Base-by-base conservation (phyloP, 2,797 vertebrate genomes). In the Siniperca obscura region DNA sequence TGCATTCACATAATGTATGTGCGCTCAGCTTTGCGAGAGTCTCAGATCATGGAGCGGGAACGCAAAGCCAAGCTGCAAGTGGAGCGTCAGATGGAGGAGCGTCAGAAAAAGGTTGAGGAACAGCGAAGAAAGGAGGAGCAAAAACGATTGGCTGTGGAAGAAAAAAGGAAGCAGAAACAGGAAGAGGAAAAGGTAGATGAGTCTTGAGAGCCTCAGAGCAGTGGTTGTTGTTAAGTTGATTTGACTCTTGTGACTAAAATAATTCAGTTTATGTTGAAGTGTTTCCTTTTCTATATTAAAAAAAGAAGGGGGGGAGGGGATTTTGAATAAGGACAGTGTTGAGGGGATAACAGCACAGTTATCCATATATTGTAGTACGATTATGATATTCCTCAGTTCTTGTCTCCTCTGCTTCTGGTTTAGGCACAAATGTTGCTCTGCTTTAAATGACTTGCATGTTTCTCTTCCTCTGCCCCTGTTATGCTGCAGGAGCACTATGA, bases 121-220 rank as follows among this genome's bases (percentile, higher is more conserved):
- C 98, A 98, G 84, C 96, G 97, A 64, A 96, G 90, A 86, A 99
- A 97, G 84, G 98, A 98, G 88, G 97, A 99, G 25, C 97, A 97
- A 77, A 95, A 97, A 76, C 96, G 98, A 74, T 48, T 95, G 55
- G 97, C 97, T 2, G 98, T 95, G 55, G 97, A 98, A 92, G 96
- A 97, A 87, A 99, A 98, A 86, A 96, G 98, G 87, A 98, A 96
- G 89, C 97, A 96, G 76, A 98, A 97, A 85, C 94, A 96, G 73
- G 96, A 97, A 74, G 97, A 98, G 90, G 97, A 99, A 90, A 98
- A 97, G 96, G 98, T 99, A 84, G 25, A 53, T 69, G 70, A 78
- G 48, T 59, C 11, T 53, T 40, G 59, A 25, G 25, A 46, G n/a
- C 38, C 46, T n/a, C 19, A n/a, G 36, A 65, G 64, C 40, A 48